Evolutionary conservation across 2,797 vertebrate genomes (phyloP).

Genomic region (Intellagama lesueurii): DNA sequence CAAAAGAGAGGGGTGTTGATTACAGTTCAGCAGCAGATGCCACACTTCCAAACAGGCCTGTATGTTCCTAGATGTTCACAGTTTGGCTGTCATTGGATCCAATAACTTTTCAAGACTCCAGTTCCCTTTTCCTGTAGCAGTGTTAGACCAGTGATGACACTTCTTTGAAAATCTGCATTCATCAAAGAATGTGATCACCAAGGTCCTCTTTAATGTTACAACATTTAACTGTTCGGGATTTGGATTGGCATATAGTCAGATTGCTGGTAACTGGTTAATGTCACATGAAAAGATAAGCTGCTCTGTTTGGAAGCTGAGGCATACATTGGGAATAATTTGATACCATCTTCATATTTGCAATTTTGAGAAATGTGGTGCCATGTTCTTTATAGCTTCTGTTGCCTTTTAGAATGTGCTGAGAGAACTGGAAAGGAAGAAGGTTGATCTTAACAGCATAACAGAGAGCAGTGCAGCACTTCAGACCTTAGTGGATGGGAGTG

Average conservation of each 20-base stretch:
- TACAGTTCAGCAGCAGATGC: not conserved
- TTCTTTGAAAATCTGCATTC: constrained; percentile 1
- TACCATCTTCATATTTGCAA: not conserved
- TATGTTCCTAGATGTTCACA: not conserved
- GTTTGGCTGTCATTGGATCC: not conserved
- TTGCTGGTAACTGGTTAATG: constrained; percentile 11
- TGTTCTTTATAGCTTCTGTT: constrained; percentile 52
- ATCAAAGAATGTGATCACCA: not conserved
- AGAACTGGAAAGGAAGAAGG: constrained; percentile 90
- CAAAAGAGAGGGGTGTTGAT: not conserved
- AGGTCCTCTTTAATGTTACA: constrained; percentile 1
- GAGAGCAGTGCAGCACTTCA: constrained; percentile 90
- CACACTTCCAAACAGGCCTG: not conserved
- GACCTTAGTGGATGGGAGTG: constrained; percentile 89
- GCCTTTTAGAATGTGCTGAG: constrained; percentile 89
- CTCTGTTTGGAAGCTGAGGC: not conserved
- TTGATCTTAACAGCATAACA: constrained; percentile 85
- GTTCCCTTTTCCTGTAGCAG: not conserved
- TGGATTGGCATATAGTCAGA: constrained; percentile 28
- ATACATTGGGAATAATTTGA: not conserved
- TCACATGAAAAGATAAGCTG: not conserved
- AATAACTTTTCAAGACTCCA: not conserved
- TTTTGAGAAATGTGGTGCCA: not conserved
- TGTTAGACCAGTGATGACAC: not conserved
- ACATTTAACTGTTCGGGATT: not conserved